Evolutionary conservation across 2,797 vertebrate genomes (phyloP).

Genomic region (Pipistrellus pipistrellus): DNA sequence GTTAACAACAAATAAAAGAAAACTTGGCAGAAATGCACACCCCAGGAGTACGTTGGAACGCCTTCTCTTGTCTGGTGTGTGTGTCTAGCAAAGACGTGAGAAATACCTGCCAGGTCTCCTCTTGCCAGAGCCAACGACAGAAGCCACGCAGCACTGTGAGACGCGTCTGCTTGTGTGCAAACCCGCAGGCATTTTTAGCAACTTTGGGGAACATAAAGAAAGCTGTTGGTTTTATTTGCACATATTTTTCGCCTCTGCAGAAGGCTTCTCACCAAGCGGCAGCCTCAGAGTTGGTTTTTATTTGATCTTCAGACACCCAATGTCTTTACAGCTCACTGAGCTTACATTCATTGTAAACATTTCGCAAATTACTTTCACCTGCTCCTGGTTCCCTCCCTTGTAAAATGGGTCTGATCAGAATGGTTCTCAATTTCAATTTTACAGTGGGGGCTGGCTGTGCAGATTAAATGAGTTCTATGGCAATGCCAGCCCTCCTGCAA

Average conservation of each 20-base stretch:
- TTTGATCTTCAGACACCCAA: slow-evolving; percentile 66
- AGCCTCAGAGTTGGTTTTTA: slow-evolving; percentile 63
- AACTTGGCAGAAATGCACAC: slow-evolving; percentile 74
- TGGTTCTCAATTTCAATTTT: neutral
- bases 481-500: neutral
- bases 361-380: neutral
- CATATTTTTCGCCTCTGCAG: slow-evolving; percentile 85
- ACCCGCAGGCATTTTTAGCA: slow-evolving; percentile 88
- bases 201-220: slow-evolving; percentile 87
- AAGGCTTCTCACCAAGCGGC: slow-evolving; percentile 73
- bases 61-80: slow-evolving; percentile 65
- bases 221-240: slow-evolving; percentile 88
- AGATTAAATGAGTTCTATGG: neutral
- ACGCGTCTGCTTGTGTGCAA: slow-evolving; percentile 88
- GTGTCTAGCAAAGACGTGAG: slow-evolving; percentile 75
- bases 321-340: slow-evolving; percentile 27
- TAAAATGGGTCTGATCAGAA: neutral
- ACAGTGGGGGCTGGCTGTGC: too few species aligned
- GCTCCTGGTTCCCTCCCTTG: neutral
- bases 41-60: slow-evolving; percentile 64
- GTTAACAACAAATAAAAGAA: slow-evolving; percentile 69
- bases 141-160: slow-evolving; percentile 83
- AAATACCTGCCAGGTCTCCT: slow-evolving; percentile 82
- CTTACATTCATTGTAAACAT: neutral
- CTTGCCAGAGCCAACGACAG: slow-evolving; percentile 81